phyloP scores from a whole-genome alignment of 2,113 vertebrate genomes.

The Psettodes erumei region DNA sequence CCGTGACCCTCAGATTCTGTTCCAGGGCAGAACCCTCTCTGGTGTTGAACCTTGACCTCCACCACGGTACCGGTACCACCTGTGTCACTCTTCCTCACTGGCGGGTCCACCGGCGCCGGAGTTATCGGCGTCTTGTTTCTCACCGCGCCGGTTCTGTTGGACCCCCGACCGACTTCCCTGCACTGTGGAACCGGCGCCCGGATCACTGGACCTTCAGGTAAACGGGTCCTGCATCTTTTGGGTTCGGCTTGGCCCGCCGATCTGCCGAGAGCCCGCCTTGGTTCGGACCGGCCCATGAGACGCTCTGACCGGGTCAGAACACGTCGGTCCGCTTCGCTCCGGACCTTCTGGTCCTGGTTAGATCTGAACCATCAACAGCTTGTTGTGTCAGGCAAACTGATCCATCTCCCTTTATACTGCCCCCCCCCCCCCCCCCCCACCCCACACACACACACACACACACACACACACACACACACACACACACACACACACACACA shows the following conservation, averaged over 20 bases:
- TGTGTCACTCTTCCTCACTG: slow-evolving; percentile 27
- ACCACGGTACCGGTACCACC: slow-evolving; percentile 28
- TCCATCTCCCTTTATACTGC: slow-evolving; percentile 58
- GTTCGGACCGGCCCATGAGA: slow-evolving; percentile 22
- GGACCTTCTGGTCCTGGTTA: slow-evolving; percentile 51
- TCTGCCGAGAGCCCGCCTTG: slow-evolving; percentile 70
- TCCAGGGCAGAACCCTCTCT: slow-evolving; percentile 59
- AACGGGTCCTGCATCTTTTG: background rate
- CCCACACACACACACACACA: slow-evolving; percentile 14
- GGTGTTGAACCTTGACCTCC: slow-evolving; percentile 47
- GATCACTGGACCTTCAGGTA: slow-evolving; percentile 27
- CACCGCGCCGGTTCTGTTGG: slow-evolving; percentile 23
- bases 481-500: slow-evolving; percentile 23
- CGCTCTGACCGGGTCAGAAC: slow-evolving; percentile 31
- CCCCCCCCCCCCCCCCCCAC: slow-evolving; percentile 42
- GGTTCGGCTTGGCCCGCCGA: slow-evolving; percentile 42
- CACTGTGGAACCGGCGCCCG: slow-evolving; percentile 1
- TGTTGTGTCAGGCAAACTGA: slow-evolving; percentile 1
- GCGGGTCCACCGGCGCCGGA: slow-evolving; percentile 14
- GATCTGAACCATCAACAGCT: slow-evolving; percentile 33
- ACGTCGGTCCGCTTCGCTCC: slow-evolving; percentile 34
- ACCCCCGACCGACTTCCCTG: slow-evolving; percentile 10
- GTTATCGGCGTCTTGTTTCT: slow-evolving; percentile 28
- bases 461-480: slow-evolving; percentile 16
- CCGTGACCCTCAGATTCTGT: slow-evolving; percentile 53